Conservation (phyloP, 2,888 invertebrate species). For the Philereme transversata region DNA sequence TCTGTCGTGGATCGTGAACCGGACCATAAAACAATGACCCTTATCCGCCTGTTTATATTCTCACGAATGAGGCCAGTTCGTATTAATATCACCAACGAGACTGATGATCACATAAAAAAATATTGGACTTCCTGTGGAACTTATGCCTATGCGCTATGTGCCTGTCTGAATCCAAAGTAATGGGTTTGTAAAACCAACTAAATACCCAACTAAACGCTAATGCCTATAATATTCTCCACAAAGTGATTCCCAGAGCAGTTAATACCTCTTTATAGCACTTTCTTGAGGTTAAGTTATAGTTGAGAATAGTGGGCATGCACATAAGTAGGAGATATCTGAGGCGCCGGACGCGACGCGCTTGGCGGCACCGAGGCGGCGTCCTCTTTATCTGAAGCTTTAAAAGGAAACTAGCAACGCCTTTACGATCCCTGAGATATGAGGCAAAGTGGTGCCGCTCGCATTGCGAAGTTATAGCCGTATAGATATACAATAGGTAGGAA, state of each 20-base stretch:
- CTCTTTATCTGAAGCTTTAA: conserved; percentile 73
- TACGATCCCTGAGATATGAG: conserved; percentile 63
- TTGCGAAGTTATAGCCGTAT: conserved; percentile 45
- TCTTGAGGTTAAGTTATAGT: conserved; percentile 45
- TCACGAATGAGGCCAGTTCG: conserved; percentile 27
- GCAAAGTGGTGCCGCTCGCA: conserved; percentile 58
- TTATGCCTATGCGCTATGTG: neutral
- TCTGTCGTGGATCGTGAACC: conserved; percentile 37
- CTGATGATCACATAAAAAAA: conserved; percentile 18
- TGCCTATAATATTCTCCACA: conserved; percentile 35
- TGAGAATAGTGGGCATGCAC: conserved; percentile 46
- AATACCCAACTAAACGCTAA: conserved; percentile 30
- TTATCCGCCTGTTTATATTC: conserved; percentile 37
- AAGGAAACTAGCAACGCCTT: conserved; percentile 77
- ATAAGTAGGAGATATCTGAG: conserved; percentile 41
- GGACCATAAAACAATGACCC: conserved; percentile 43
- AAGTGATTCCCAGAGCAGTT: conserved; percentile 35
- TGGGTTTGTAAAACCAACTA: conserved; percentile 13
- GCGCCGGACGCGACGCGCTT: conserved; percentile 49
- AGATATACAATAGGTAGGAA: conserved; percentile 27
- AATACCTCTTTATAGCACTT: conserved; percentile 40
- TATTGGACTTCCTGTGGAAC: conserved; percentile 15
- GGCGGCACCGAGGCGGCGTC: conserved; percentile 51
- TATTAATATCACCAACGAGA: conserved; percentile 26
- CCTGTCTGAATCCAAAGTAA: no score